Evolutionary conservation across 2,888 invertebrate genomes (phyloP).

Genomic region (Mythimna vitellina): DNA sequence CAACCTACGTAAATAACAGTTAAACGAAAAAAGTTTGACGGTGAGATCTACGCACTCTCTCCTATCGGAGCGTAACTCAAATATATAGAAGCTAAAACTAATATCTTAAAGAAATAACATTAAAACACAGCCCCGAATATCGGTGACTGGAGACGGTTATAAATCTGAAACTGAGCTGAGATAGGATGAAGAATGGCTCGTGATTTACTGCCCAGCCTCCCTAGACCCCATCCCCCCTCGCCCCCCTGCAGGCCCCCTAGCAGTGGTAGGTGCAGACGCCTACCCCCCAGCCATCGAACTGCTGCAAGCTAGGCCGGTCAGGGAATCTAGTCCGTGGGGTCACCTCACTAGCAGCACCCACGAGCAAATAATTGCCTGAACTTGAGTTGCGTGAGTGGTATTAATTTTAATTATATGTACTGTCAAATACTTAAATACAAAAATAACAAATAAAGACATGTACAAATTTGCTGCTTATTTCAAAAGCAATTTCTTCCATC

Average conservation of each 20-base stretch:
- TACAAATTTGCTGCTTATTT: no score
- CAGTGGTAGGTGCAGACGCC: conserved; percentile 31
- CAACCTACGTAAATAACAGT: neutral
- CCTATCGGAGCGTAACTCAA: neutral
- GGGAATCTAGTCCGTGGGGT: conserved; percentile 58
- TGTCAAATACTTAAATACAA: neutral
- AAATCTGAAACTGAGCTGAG: conserved; percentile 63
- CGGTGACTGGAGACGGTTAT: conserved; percentile 53
- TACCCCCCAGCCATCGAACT: conserved; percentile 34
- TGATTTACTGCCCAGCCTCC: conserved; percentile 57
- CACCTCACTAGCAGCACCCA: conserved; percentile 44
- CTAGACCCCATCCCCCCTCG: neutral
- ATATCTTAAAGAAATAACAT: conserved; percentile 39
- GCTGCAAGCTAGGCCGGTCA: conserved; percentile 49
- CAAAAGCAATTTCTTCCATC: no score
- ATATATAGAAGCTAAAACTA: conserved; percentile 21
- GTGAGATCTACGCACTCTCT: neutral
- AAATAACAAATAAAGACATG: no score
- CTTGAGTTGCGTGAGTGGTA: conserved; percentile 1
- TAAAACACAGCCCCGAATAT: conserved; percentile 48
- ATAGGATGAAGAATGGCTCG: conserved; percentile 65
- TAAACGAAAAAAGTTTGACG: neutral
- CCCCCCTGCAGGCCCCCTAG: neutral
- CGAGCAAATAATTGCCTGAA: conserved; percentile 19
- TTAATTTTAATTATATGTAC: conserved; percentile 7